Percentiles rank a stretch among this genome's conserved stretches.
phyloP scores from a whole-genome alignment of 2,888 invertebrate genomes.

The Athalia cordata region DNA sequence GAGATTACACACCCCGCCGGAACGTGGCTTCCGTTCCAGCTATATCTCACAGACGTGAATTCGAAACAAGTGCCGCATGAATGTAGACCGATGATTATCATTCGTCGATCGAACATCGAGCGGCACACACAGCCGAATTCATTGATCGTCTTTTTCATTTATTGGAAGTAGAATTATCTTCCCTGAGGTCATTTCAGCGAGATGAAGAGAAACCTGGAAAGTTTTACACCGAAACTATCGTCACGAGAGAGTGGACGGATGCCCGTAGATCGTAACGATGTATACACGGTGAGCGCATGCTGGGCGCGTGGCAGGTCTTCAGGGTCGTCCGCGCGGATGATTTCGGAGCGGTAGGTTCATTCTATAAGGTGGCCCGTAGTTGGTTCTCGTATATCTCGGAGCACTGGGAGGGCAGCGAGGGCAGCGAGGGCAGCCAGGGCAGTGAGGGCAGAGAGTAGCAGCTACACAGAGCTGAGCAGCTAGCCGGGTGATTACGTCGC shows the following conservation, averaged over 20 bases:
- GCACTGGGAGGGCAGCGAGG: slow-evolving; percentile 49
- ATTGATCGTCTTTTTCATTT: too few relatives aligned
- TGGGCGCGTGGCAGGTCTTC: slow-evolving; percentile 48
- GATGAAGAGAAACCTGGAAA: too few relatives aligned
- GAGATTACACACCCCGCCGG: slow-evolving; percentile 64
- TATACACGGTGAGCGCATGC: slow-evolving; percentile 21
- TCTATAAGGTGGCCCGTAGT: slow-evolving; percentile 50
- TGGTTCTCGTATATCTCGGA: slow-evolving; percentile 42
- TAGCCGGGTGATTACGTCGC: slow-evolving; percentile 71
- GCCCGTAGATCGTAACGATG: too few relatives aligned
- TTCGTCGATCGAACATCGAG: too few relatives aligned
- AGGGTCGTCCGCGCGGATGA: slow-evolving; percentile 50
- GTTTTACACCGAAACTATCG: too few relatives aligned
- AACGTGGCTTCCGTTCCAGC: slow-evolving; percentile 57
- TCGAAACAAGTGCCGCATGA: neutral
- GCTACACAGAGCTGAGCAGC: slow-evolving; percentile 60
- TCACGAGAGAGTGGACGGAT: neutral
- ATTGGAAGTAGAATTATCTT: too few relatives aligned
- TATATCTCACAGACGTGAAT: slow-evolving; percentile 28
- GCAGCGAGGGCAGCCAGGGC: slow-evolving; percentile 48
- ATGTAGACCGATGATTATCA: neutral
- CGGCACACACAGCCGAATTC: too few relatives aligned
- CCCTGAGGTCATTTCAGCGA: too few relatives aligned
- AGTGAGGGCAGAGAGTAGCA: slow-evolving; percentile 52
- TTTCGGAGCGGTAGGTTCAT: slow-evolving; percentile 5